Evolutionary conservation across 1,140 invertebrate genomes (phyloP).

Genomic region (Calliopsis andreniformis): DNA sequence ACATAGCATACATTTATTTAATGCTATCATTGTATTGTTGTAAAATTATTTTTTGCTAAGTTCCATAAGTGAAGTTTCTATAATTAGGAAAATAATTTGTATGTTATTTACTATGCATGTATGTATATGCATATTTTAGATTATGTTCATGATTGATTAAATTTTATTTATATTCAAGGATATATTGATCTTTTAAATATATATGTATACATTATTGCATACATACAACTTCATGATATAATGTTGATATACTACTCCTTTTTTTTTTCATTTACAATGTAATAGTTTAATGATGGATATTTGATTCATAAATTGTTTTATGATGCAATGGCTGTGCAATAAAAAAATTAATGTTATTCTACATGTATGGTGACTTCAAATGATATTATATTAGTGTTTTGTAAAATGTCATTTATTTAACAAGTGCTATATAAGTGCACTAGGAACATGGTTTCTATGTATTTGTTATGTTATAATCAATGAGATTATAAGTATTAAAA

Average conservation of each 20-base stretch:
- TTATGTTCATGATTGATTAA: slow-evolving; percentile 7
- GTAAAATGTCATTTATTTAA: slow-evolving; percentile 23
- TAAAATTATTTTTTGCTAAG: slow-evolving; percentile 54
- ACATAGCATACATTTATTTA: slow-evolving; percentile 35
- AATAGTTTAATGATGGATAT: slow-evolving; percentile 4
- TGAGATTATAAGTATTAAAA: slow-evolving; percentile 3
- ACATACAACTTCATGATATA: not conserved
- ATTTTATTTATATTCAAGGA: slow-evolving; percentile 42
- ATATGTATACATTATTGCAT: slow-evolving; percentile 3
- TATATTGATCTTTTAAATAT: slow-evolving; percentile 46
- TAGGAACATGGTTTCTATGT: not conserved
- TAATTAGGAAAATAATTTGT: slow-evolving; percentile 6
- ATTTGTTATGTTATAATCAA: not conserved
- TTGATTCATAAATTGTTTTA: slow-evolving; percentile 22
- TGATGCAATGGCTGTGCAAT: slow-evolving; percentile 37
- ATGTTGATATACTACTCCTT: not conserved
- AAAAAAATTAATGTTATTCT: slow-evolving; percentile 22
- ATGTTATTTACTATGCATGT: slow-evolving; percentile 40
- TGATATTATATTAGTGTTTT: slow-evolving; percentile 22
- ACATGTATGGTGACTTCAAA: slow-evolving; percentile 20
- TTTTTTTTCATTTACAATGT: slow-evolving; percentile 36
- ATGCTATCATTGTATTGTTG: slow-evolving; percentile 27
- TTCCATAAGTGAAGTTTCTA: slow-evolving; percentile 37
- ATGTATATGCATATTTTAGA: too few relatives aligned
- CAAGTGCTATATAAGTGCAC: not conserved